These are phyloP conservation scores for Cisticola juncidis DNA, from an alignment of 2,113 vertebrate genomes.

Conservation along the genomic window DNA sequence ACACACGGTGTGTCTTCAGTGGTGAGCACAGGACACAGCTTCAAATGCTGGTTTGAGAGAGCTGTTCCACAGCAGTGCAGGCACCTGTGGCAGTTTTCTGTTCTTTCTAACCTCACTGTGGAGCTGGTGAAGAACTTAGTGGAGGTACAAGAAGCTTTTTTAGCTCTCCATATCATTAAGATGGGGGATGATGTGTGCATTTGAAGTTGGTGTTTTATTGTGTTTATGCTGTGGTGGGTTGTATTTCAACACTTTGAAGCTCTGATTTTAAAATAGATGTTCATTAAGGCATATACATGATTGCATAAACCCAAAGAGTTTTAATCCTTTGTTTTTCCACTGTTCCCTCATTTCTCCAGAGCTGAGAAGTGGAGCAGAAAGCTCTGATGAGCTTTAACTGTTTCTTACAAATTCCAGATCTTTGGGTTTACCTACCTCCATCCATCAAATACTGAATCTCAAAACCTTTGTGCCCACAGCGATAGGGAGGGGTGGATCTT, in stretches of 20 bases:
- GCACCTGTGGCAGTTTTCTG: not conserved
- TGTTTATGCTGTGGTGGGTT: not conserved
- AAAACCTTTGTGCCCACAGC: fast-evolving
- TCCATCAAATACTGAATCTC: not conserved
- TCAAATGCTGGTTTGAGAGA: not conserved
- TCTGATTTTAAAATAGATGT: not conserved
- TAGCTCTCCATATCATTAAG: not conserved
- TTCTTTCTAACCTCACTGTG: not conserved
- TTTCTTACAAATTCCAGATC: not conserved
- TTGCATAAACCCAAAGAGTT: not conserved
- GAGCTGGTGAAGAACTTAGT: not conserved
- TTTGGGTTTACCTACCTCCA: fast-evolving
- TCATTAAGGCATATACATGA: not conserved
- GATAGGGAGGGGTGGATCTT: not conserved
- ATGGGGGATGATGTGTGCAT: not conserved
- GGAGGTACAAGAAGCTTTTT: not conserved
- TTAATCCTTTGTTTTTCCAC: not conserved
- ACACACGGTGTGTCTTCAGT: fast-evolving
- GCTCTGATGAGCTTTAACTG: not conserved
- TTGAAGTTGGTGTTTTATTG: not conserved
- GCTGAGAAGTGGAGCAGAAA: not conserved
- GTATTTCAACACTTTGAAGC: not conserved
- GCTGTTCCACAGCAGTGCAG: fast-evolving
- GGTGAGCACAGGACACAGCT: not conserved
- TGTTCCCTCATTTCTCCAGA: not conserved